A percentile compares a stretch with the other conserved stretches of the same genome.
Conservation (phyloP, 2,888 invertebrate species). For the Nysson spinosus region DNA sequence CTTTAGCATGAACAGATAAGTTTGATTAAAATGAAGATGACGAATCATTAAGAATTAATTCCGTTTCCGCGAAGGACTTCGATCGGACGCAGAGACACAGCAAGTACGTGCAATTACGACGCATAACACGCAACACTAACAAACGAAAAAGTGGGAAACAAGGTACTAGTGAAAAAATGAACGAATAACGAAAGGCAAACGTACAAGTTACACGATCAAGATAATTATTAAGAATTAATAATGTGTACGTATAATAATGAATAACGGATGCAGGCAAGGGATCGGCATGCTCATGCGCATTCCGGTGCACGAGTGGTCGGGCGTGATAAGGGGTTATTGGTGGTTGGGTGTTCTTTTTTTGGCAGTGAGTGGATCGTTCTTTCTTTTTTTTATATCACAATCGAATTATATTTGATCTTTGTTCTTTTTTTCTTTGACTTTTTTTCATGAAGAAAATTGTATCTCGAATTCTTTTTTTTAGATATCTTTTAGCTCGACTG, state of each 20-base stretch:
- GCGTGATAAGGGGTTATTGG: slow-evolving; percentile 67
- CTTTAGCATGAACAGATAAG: too few relatives aligned
- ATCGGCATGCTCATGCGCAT: slow-evolving; percentile 75
- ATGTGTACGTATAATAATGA: slow-evolving; percentile 55
- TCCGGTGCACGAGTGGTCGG: slow-evolving; percentile 71
- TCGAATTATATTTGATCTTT: slow-evolving; percentile 37
- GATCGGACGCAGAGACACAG: slow-evolving; percentile 44
- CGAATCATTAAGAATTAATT: too few relatives aligned
- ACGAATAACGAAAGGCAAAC: slow-evolving; percentile 54
- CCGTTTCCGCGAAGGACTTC: slow-evolving; percentile 34
- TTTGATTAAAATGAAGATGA: too few relatives aligned
- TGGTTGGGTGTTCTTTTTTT: slow-evolving; percentile 68
- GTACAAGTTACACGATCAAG: slow-evolving; percentile 45
- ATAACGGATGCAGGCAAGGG: slow-evolving; percentile 63
- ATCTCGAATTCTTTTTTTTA: slow-evolving; percentile 41
- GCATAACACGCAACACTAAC: slow-evolving; percentile 61
- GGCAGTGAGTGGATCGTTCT: slow-evolving; percentile 69
- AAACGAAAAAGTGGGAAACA: slow-evolving; percentile 52
- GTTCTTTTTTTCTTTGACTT: slow-evolving; percentile 40
- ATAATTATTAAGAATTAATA: slow-evolving; percentile 53
- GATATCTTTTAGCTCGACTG: slow-evolving; percentile 36
- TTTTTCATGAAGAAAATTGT: slow-evolving; percentile 38
- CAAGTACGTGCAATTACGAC: slow-evolving; percentile 70
- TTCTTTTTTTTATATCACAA: slow-evolving; percentile 51
- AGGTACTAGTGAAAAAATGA: slow-evolving; percentile 45